These are phyloP conservation scores for Characodon lateralis DNA, from an alignment of 2,797 vertebrate species.

Conservation along the genomic window DNA sequence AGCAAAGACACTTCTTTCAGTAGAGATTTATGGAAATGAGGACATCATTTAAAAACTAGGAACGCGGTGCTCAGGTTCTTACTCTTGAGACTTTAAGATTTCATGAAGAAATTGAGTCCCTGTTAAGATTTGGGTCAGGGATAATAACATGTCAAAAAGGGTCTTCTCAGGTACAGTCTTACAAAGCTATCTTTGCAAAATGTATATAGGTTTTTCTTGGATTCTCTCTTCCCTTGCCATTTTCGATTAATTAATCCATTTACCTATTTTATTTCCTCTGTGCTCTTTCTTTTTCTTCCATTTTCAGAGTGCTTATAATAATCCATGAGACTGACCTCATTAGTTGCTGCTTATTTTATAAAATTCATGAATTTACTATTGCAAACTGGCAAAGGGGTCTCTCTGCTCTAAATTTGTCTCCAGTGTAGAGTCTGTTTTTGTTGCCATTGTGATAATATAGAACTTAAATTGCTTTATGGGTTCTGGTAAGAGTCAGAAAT, in stretches of 20 bases:
- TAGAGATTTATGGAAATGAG: slow-evolving; percentile 1
- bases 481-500: slow-evolving; percentile 3
- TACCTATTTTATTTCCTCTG: background rate
- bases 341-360: background rate
- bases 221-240: background rate
- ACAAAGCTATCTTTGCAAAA: background rate
- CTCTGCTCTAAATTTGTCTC: background rate
- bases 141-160: slow-evolving; percentile 3
- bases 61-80: slow-evolving; percentile 6
- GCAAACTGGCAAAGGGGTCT: background rate
- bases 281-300: background rate
- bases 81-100: slow-evolving; percentile 5
- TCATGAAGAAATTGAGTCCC: slow-evolving; percentile 11
- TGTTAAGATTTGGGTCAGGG: slow-evolving; percentile 7
- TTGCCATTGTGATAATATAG: slow-evolving; percentile 11
- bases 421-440: background rate
- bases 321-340: slow-evolving; percentile 4
- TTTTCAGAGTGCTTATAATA: background rate
- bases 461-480: background rate
- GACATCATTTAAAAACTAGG: background rate
- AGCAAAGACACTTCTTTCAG: slow-evolving; percentile 2
- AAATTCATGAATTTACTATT: background rate
- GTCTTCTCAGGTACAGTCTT: slow-evolving; percentile 5
- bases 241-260: background rate
- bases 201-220: background rate